Evolutionary conservation across 2,888 invertebrate genomes (phyloP).

Genomic region (Pterobdella sp.): DNA sequence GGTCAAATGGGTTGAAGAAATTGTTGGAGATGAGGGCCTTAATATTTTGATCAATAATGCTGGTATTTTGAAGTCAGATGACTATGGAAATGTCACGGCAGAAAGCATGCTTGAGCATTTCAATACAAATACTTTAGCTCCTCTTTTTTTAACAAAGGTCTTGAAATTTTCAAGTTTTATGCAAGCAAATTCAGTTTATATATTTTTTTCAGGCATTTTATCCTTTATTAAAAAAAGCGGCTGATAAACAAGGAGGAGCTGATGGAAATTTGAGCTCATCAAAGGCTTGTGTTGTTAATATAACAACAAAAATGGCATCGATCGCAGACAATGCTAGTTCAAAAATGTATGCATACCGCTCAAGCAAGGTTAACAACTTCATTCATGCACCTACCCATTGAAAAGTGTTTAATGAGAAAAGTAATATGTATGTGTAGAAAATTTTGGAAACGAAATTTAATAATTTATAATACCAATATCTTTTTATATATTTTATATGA

Average conservation of each 20-base stretch:
- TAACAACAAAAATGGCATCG: conserved; percentile 74
- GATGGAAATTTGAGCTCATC: conserved; percentile 36
- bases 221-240: conserved; percentile 55
- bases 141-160: conserved; percentile 74
- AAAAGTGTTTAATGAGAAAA: no score
- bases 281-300: conserved; percentile 69
- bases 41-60: conserved; percentile 84
- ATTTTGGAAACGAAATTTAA: no score
- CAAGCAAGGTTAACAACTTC: conserved; percentile 87
- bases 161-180: background rate
- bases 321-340: conserved; percentile 67
- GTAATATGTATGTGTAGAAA: no score
- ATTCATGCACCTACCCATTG: no score
- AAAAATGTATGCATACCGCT: conserved; percentile 74
- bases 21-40: conserved; percentile 58
- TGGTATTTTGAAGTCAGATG: conserved; percentile 60
- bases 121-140: conserved; percentile 69
- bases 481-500: no score
- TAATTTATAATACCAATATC: no score
- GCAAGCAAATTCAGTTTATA: no score
- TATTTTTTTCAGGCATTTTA: conserved; percentile 66
- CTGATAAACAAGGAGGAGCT: conserved; percentile 50
- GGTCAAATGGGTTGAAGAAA: conserved; percentile 15
- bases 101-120: conserved; percentile 66
- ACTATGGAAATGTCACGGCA: conserved; percentile 63